phyloP scores from a whole-genome alignment of 1,140 invertebrate species.

The Mylabris phalerata region DNA sequence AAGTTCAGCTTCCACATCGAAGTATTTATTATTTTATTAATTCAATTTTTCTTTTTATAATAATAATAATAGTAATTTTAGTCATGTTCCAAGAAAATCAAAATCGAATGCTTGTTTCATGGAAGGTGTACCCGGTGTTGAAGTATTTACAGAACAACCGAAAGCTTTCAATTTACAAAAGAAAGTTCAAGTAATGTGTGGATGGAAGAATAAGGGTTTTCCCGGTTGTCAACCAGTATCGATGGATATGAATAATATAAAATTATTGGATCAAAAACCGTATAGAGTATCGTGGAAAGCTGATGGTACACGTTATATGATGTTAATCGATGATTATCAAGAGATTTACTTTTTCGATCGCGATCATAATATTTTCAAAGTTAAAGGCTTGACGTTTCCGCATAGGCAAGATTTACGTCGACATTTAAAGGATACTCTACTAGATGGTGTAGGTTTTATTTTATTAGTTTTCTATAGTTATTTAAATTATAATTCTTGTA shows the following conservation, averaged over 20 bases:
- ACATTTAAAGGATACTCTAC: conserved; percentile 74
- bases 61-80: background rate
- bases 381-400: conserved; percentile 72
- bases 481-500: conserved; percentile 22
- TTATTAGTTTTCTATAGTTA: conserved; percentile 4
- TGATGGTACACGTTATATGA: conserved; percentile 97
- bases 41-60: background rate
- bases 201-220: conserved; percentile 75
- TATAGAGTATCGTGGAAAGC: conserved; percentile 99
- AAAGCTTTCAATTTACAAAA: conserved; percentile 63
- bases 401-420: conserved; percentile 61
- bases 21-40: background rate
- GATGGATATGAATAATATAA: conserved; percentile 83
- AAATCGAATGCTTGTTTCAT: conserved; percentile 60
- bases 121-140: conserved; percentile 71
- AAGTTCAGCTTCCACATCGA: conserved; percentile 5
- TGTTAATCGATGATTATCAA: conserved; percentile 81
- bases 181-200: conserved; percentile 74
- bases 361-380: conserved; percentile 90
- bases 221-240: conserved; percentile 96
- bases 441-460: conserved; percentile 76
- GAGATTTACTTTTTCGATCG: conserved; percentile 92
- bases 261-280: conserved; percentile 65
- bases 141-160: conserved; percentile 52
- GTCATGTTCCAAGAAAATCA: background rate